Conservation (phyloP, 2,888 invertebrate species). For the Glomeris marginata region DNA sequence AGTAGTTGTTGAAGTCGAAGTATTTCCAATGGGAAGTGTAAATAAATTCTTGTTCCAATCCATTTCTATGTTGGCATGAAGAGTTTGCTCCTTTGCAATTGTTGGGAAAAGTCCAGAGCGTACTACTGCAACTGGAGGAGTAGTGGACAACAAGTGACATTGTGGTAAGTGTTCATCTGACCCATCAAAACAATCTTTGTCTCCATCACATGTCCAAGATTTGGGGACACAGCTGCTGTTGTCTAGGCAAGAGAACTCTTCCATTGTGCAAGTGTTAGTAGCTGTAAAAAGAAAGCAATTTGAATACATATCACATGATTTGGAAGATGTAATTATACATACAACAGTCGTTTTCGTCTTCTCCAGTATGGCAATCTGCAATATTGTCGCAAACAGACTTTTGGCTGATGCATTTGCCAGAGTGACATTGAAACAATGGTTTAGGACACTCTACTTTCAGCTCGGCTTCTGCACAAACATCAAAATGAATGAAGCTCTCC, state of each 20-base stretch:
- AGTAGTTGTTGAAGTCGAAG: too few relatives aligned
- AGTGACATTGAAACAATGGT: conserved; percentile 12
- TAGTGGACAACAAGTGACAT: too few relatives aligned
- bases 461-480: too few relatives aligned
- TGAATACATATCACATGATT: background rate
- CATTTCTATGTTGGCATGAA: too few relatives aligned
- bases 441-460: conserved; percentile 4
- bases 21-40: too few relatives aligned
- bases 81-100: too few relatives aligned
- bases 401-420: conserved; percentile 16
- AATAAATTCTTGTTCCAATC: too few relatives aligned
- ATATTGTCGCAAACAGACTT: conserved; percentile 17
- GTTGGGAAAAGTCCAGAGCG: too few relatives aligned
- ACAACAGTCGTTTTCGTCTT: conserved; percentile 15
- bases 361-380: conserved; percentile 17
- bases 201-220: conserved; percentile 30
- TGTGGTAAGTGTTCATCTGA: conserved; percentile 27
- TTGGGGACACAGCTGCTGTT: conserved; percentile 23
- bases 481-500: too few relatives aligned
- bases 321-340: background rate
- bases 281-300: background rate
- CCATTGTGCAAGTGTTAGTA: background rate
- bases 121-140: too few relatives aligned
- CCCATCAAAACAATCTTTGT: conserved; percentile 29
- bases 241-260: background rate